Base-by-base conservation (phyloP, 2,797 vertebrate genomes). In the Myiothlypis coronata region DNA sequence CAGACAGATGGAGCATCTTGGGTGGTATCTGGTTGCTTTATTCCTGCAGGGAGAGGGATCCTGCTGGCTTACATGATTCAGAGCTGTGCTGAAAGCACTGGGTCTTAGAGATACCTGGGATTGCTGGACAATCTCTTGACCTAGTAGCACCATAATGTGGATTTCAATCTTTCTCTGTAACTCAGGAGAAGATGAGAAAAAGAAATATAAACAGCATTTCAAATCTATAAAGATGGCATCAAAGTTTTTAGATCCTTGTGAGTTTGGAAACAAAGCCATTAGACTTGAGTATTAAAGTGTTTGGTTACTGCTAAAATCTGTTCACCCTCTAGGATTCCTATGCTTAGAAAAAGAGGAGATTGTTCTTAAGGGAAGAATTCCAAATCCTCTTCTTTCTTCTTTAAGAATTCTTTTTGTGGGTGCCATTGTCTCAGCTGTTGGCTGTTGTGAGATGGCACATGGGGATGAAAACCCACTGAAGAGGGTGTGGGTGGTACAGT, bases 1-100 rank as follows among this genome's bases (percentile, higher is more conserved):
- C 49, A 96, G 43, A 19, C n/a, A 64, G 63, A 50, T 90, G 72
- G 77, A 94, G 44, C 3, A 9, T 59, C 35, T 46, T 65, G 57
- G 17, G 14, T 87, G 26, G 11, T 83, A 55, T 81, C 53, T 57
- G 20, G 5, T 83, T 93, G 22, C 46, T 94, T 94, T 91, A 30
- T 85, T 88, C n/a, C 26, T 34, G 20, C 10, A 35, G 28, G 34
- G 53, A 56, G 63, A 59, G n/a, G 19, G 15, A 22, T 87, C 21
- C 24, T 37, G 15, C 46, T 77, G 72, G 35, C 47, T 72, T 75
- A 63, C 14, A 10, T 0, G 0, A 15, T 88, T 28, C 43, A 52
- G 67, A 52, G 41, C 35, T 88, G 26, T 75, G 79, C 69, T 79
- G 67, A 68, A 80, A 70, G 52, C 8, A 4, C 5, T 1, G 2